Evolutionary conservation across 2,888 invertebrate genomes (phyloP).

Genomic region (Tipula vernalis): DNA sequence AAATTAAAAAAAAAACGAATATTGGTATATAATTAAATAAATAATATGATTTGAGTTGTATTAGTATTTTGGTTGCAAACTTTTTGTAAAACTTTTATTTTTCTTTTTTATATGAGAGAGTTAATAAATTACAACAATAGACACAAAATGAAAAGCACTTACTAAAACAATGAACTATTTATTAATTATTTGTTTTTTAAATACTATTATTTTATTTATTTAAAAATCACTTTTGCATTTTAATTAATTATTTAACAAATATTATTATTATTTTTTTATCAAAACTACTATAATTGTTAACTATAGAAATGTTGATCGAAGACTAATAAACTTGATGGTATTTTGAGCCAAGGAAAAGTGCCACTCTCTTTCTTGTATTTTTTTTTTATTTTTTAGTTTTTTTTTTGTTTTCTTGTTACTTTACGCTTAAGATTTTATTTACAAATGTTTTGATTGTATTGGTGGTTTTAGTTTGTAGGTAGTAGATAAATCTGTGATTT

Average conservation of each 20-base stretch:
- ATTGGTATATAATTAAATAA: neutral
- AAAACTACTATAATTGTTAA: slow-evolving; percentile 7
- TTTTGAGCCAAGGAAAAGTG: slow-evolving; percentile 11
- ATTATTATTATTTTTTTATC: neutral
- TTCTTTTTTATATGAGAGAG: neutral
- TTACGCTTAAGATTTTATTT: neutral
- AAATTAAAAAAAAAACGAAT: neutral
- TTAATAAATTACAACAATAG: neutral
- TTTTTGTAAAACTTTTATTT: neutral
- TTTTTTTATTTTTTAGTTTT: neutral
- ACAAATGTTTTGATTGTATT: neutral
- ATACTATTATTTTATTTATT: neutral
- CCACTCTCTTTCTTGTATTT: slow-evolving; percentile 4
- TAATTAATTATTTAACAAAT: neutral
- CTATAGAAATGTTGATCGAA: neutral
- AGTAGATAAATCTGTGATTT: neutral
- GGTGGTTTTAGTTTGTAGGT: neutral
- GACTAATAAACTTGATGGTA: slow-evolving; percentile 10
- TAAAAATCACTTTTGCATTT: neutral
- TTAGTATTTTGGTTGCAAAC: neutral
- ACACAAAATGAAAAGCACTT: neutral
- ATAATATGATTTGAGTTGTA: neutral
- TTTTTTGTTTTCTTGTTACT: neutral
- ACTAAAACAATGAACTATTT: neutral
- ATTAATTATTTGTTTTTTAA: neutral